Evolutionary conservation across 2,797 vertebrate species (phyloP).

Genomic region (Discoglossus pictus): DNA sequence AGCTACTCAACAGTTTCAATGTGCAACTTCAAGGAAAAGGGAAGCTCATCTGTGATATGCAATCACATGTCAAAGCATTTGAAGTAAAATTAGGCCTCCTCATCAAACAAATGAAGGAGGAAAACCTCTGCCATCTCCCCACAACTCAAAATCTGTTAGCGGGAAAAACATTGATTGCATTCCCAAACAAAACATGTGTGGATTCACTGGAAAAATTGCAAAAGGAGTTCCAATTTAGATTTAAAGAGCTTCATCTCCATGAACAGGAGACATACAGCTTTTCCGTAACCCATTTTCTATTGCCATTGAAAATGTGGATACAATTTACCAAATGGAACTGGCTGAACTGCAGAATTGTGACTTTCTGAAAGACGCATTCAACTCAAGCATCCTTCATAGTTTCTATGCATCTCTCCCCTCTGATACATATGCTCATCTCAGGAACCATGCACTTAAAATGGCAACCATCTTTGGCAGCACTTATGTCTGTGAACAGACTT

Average conservation of each 20-base stretch:
- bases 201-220: no score
- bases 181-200: conserved; percentile 34
- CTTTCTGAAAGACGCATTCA: conserved; percentile 49
- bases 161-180: conserved; percentile 19
- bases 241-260: conserved; percentile 30
- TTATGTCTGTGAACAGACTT: no score
- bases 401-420: conserved; percentile 54
- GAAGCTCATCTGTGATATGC: conserved; percentile 11
- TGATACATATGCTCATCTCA: conserved; percentile 41
- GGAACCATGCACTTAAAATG: conserved; percentile 20
- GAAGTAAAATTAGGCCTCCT: conserved; percentile 17
- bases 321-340: conserved; percentile 23
- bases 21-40: conserved; percentile 17
- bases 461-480: no score
- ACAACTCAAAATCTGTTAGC: no score
- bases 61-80: no score
- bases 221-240: no score
- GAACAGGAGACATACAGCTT: no score
- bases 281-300: conserved; percentile 15
- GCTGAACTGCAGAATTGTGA: conserved; percentile 23
- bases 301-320: conserved; percentile 24
- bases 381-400: conserved; percentile 51
- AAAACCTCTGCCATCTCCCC: no score
- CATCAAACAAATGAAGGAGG: no score
- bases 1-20: conserved; percentile 18